Base-by-base conservation (phyloP, 2,113 vertebrate genomes). In the Gymnorhina tibicen region DNA sequence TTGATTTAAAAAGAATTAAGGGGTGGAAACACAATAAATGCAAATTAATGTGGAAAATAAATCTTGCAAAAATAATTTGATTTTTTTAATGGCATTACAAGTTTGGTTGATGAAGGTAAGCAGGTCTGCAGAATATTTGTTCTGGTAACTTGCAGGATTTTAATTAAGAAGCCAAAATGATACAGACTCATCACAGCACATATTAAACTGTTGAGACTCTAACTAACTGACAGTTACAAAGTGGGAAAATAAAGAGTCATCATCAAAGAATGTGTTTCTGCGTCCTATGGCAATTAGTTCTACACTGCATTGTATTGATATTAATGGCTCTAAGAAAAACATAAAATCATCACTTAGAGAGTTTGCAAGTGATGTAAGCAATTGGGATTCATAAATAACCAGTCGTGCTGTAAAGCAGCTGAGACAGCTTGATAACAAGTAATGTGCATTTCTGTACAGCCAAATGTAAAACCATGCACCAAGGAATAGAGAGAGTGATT, bases 1-100 rank as follows among this genome's bases (percentile, higher is more conserved):
- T 64, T 87, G 77, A 93, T 95, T 95, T 41, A 56, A 87, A 89
- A 92, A 47, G 4, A 93, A 93, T 93, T 97, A 95, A 87, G 92
- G 69, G 37, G 37, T 85, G 44, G 80, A 86, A 95, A 81, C 44
- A 89, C 67, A 97, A 87, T 84, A 85, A 93, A 84, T 91, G 47
- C 47, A 87, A 91, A 89, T 93, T 67, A 87, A 72, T 78, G 47
- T 64, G 41, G 75, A 91, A 89, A 81, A 92, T 77, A 95, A 88
- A 85, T 94, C 80, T 87, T 78, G 47, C 3, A 3, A 75, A 84
- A 96, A 92, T 87, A 95, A 92, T 91, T 75, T 92, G 35, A 80
- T 95, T 92, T 81, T 60, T 84, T 32, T 32, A 93, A 95, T 93
- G 39, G 41, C 64, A 85, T 91, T 80, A 86, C 60, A 67, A 37